Evolutionary conservation across 1,140 invertebrate genomes (phyloP), one percentile per base, ranked within the genome.

Genomic region (Hycleus phaleratus): DNA sequence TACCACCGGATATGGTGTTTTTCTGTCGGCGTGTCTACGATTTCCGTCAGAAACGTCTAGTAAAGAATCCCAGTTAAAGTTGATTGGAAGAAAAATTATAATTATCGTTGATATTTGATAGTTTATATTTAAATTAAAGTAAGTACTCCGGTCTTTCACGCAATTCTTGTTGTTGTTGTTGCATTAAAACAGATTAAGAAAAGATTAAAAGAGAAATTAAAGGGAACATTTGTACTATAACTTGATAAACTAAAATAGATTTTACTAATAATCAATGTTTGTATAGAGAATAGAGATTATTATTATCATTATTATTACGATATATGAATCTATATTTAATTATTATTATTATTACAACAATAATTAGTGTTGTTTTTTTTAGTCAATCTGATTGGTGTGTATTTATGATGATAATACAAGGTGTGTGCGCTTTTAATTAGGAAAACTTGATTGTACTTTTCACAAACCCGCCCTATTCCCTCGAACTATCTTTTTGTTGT

Each of bases 21-120:
- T 92, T 95, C 76, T 97, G 94, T 76, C 85, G 92, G 11, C 86
- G 89, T 63, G 91, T 96, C 38, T 97, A 97, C 76, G 95, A 97
- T 75, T 96, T 93, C 77, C 82, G 93, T 54, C 86, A 91, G 57
- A 89, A 87, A 66, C 85, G 87, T 62, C 82, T 90, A 59, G 78
- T 86, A 44, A 86, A 86, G 68, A 82, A 85, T 77, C 82, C 82
- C 47, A 78, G 78, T 76, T 81, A 79, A 80, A 42, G 4, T 42
- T 42, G 9, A 42, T 42, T 10, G 18, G 18, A 18, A 18, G 18
- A 18, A 18, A 18, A 18, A 18, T 1, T 18, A 18, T 18, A 18
- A 18, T 42, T 42, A 42, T 42, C 9, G 24, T 52, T 52, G 8
- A 52, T 39, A 52, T 52, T 52, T 44, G 51, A 53, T 44, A 53